A percentile compares a stretch with the other conserved stretches of the same genome.
These are phyloP conservation scores for Unio delphinus DNA, from an alignment of 2,888 invertebrate species.

Conservation along the genomic window DNA sequence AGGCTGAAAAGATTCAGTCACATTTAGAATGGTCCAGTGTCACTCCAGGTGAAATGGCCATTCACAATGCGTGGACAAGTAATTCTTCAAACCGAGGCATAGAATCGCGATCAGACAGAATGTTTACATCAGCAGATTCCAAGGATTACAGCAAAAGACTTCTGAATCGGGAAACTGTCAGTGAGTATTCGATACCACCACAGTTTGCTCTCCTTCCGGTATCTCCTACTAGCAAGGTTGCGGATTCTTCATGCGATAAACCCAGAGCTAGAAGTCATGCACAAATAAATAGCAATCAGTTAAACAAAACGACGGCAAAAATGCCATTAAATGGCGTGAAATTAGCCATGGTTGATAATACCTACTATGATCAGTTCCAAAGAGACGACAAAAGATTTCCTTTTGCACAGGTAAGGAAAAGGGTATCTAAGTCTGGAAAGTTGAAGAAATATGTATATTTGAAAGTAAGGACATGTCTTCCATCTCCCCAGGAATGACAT, in stretches of 20 bases:
- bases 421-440: too few relatives aligned
- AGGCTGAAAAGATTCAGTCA: slow-evolving; percentile 13
- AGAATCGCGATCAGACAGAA: slow-evolving; percentile 10
- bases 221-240: not conserved
- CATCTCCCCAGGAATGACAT: too few relatives aligned
- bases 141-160: slow-evolving; percentile 6
- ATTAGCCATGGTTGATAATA: slow-evolving; percentile 8
- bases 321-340: slow-evolving; percentile 12
- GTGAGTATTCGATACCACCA: slow-evolving; percentile 11
- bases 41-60: slow-evolving; percentile 46
- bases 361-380: slow-evolving; percentile 20
- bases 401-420: too few relatives aligned
- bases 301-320: not conserved
- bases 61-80: slow-evolving; percentile 40
- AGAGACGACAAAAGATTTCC: slow-evolving; percentile 23
- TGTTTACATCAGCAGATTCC: slow-evolving; percentile 8
- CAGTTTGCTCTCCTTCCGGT: slow-evolving; percentile 25
- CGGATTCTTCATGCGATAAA: not conserved
- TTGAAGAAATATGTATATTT: too few relatives aligned
- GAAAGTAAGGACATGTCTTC: too few relatives aligned
- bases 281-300: not conserved
- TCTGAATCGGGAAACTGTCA: slow-evolving; percentile 15
- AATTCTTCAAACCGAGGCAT: slow-evolving; percentile 27
- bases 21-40: slow-evolving; percentile 22
- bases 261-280: not conserved